Evolutionary conservation across 2,113 vertebrate genomes (phyloP), one percentile per base, ranked within the genome.

Genomic region (Myodes glareolus): DNA sequence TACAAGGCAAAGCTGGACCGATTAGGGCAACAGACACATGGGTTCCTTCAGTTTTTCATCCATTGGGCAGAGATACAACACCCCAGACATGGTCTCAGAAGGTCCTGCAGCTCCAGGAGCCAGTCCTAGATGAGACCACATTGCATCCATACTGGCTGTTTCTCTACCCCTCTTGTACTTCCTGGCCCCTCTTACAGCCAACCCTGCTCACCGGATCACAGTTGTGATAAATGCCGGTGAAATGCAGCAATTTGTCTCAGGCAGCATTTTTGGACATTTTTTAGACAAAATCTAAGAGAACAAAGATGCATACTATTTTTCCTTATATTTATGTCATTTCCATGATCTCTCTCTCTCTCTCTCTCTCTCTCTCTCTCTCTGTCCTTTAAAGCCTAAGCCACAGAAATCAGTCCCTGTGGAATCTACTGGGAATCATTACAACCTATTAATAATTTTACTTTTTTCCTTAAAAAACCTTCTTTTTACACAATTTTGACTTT

Each of bases 201-300:
- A 0, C 25, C 33, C 42, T 72, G 10, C 19, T 85, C 50, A 3
- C 72, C 16, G 0, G 12, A 58, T 47, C 36, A 31, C 7, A 65
- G 23, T 63, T 87, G 91, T 70, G 55, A 45, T 68, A 94, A 92
- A 73, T 7, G 13, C 31, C 6, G 33, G 33, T 23, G 55, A 21
- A 58, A 58, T 6, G 76, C 8, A 23, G 9, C 17, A 16, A 36
- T 88, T 88, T 92, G 31, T 82, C 52, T 95, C 23, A 68, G 67
- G 33, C 0, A 52, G 58, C 65, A 58, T 50, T 97, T 81, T 95
- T 77, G 21, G 50, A 12, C n/a, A 8, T 91, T 80, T 80, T 42
- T 92, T 88, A 96, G 55, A 23, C 33, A 67, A 93, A 82, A 45
- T 75, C n/a, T 80, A 80, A 94, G 76, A 61, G 61, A n/a, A 91